Evolutionary conservation across 2,888 invertebrate genomes (phyloP), one percentile per base, ranked within the genome.

Genomic region (Steinernema carpocapsae): DNA sequence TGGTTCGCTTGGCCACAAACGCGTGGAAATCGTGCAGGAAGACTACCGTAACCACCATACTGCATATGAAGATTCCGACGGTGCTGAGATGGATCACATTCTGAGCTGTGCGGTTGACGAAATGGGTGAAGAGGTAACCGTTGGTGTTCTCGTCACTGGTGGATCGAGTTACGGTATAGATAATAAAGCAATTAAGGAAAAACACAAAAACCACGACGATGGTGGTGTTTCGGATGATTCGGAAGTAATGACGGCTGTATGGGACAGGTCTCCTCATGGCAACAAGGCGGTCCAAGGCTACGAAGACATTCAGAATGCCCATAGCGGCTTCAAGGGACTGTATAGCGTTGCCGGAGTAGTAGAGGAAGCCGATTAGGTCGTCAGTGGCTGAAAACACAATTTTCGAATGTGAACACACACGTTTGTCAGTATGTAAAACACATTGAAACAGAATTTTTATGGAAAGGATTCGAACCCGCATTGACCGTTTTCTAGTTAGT

Each of bases 261-360:
- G 6, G 24, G 56, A 56, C 4, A 24, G 56, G 56, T 24, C 24
- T 19, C 3, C 56, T 17, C 24, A 56, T 56, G 17, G 56, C 56
- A 4, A 56, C 2, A 4, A 56, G 56, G 17, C 56, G 56, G 22
- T 56, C 56, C 56, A 56, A 4, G 2, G 56, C 56, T 2, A 56
- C 22, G 56, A 56, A 56, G 22, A 56, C 56, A 14, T 19, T 26
- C 56, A 56, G 26, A 14, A 56, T 26, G 24, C 56, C 26, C 56
- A 56, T 19, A 4, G 26, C 17, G 2, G 26, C 56, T 56, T 56
- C 56, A 4, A 56, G 17, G 29, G 64, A 64, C 19, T 64, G 64
- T 10, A 64, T n/a, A 17, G 10, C 7, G 64, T 64, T 64, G 14
- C 64, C 64, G 14, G 17, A 64, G 17, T 29, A 37, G 37, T 32